Evolutionary conservation across 2,113 vertebrate genomes (phyloP), one percentile per base, ranked within the genome.

Genomic region (Triplophysa siluroides): DNA sequence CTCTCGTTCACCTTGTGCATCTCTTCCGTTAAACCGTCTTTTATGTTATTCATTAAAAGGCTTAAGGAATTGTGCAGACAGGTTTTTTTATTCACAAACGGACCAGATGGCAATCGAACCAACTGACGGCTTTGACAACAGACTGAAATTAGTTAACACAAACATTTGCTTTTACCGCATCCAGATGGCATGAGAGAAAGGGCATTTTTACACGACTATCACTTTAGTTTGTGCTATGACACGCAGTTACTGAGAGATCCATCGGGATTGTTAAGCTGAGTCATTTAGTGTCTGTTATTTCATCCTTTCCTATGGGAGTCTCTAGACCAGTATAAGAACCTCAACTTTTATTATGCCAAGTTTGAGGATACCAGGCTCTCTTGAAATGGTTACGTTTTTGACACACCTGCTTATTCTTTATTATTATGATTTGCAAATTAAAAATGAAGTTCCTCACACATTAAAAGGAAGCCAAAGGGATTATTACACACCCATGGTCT

Each of bases 41-140:
- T 88, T 85, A 86, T 85, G 86, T 76, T 66, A 87, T 88, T 88
- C 88, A 91, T 91, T 91, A 85, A 90, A 87, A 81, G 2, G 29
- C 84, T 67, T 82, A 54, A 16, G 87, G 86, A 83, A 88, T 84
- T 61, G 71, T 84, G 54, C 2, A 86, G 76, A 78, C 84, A 29
- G 87, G 87, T 86, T 87, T 85, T 88, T 86, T 88, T 85, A 86
- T 85, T 87, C 86, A 67, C 86, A 83, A 81, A 64, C 83, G 85
- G 88, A 88, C 88, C 81, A 78, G 83, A 83, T 83, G 66, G 87
- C 89, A 87, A 90, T 91, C 85, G 87, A 89, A 91, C 86, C 80
- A 85, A 88, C 89, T 86, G 83, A 87, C 80, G 85, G 70, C 64
- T 88, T 88, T 87, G 84, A 88, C 87, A 80, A 89, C 85, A 88